Evolutionary conservation across 2,888 invertebrate genomes (phyloP).

Genomic region (Tachystola acroxantha): DNA sequence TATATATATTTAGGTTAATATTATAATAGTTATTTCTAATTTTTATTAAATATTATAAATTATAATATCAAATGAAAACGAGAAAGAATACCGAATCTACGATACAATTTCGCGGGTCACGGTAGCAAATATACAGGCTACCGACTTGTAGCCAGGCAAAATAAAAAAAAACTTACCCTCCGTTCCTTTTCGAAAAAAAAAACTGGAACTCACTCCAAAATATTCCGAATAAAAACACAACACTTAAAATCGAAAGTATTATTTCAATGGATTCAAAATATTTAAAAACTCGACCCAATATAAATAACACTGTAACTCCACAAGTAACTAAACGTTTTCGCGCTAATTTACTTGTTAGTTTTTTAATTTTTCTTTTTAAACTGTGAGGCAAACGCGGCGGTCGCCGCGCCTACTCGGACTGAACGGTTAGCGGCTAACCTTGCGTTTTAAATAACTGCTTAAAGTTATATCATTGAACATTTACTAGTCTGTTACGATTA

Average conservation of each 20-base stretch:
- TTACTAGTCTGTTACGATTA: neutral
- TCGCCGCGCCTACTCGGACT: slow-evolving; percentile 46
- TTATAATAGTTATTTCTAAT: too few species aligned
- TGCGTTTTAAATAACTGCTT: slow-evolving; percentile 32
- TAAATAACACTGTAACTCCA: slow-evolving; percentile 26
- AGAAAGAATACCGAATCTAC: too few species aligned
- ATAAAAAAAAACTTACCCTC: slow-evolving; percentile 23
- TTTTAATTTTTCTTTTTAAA: slow-evolving; percentile 16
- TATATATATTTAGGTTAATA: too few species aligned
- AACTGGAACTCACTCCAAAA: slow-evolving; percentile 35
- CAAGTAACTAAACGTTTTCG: slow-evolving; percentile 45
- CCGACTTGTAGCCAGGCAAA: too few species aligned
- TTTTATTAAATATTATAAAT: too few species aligned
- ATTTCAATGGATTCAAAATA: slow-evolving; percentile 36
- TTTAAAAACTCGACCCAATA: slow-evolving; percentile 23
- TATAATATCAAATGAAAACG: too few species aligned
- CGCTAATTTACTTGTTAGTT: slow-evolving; percentile 51
- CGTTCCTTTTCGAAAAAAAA: slow-evolving; percentile 28
- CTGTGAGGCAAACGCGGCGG: slow-evolving; percentile 42
- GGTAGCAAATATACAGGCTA: too few species aligned
- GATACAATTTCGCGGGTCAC: too few species aligned
- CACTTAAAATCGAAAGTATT: slow-evolving; percentile 19
- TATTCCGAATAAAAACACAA: slow-evolving; percentile 29
- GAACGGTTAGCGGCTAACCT: slow-evolving; percentile 30
- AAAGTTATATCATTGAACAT: slow-evolving; percentile 19